Conservation (phyloP, 2,888 invertebrate species). For the Eustalomyia histrio region DNA sequence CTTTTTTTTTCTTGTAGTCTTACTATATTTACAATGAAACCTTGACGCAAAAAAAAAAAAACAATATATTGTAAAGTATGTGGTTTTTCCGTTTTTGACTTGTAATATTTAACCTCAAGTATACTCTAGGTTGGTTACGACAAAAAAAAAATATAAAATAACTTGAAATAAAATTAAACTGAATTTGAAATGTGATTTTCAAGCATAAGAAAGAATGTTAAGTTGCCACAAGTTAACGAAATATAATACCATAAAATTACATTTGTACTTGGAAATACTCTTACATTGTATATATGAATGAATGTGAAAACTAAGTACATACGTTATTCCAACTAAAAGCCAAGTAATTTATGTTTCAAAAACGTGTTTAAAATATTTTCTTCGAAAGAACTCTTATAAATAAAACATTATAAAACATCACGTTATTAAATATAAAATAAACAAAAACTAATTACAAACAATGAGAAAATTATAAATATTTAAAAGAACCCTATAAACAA, state of each 20-base stretch:
- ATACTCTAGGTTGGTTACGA: background rate
- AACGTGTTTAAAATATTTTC: slow-evolving; percentile 49
- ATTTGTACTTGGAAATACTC: slow-evolving; percentile 7
- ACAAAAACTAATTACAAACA: slow-evolving; percentile 37
- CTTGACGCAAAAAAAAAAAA: background rate
- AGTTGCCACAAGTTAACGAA: slow-evolving; percentile 8
- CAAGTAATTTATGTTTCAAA: slow-evolving; percentile 50
- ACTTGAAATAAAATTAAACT: slow-evolving; percentile 29
- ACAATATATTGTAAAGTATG: background rate
- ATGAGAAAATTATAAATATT: background rate
- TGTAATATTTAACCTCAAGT: slow-evolving; percentile 13
- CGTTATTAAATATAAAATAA: slow-evolving; percentile 1
- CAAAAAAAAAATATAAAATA: background rate
- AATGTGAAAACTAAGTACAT: background rate
- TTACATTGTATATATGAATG: background rate
- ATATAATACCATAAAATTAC: slow-evolving; percentile 22
- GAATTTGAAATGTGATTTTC: slow-evolving; percentile 42
- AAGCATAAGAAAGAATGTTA: slow-evolving; percentile 13
- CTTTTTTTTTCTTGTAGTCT: slow-evolving; percentile 11
- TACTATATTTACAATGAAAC: slow-evolving; percentile 3
- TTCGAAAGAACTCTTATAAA: slow-evolving; percentile 10
- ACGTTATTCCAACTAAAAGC: slow-evolving; percentile 39
- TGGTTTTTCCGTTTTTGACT: slow-evolving; percentile 7
- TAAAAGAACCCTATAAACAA: too few relatives aligned
- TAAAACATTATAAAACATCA: slow-evolving; percentile 15